phyloP scores from a whole-genome alignment of 2,888 invertebrate genomes.

The Nephrotoma flavescens region DNA sequence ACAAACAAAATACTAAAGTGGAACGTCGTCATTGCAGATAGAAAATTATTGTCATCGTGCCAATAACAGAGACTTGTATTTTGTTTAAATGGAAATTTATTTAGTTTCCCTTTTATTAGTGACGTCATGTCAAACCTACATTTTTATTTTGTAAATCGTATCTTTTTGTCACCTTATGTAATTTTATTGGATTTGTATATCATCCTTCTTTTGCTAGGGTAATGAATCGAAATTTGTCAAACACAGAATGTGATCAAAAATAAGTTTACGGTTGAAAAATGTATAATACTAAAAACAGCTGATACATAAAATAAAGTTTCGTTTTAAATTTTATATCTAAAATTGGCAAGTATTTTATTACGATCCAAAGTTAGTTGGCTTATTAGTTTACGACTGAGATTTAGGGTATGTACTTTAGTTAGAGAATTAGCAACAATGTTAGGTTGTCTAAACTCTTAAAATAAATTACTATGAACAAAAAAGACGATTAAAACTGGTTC shows the following conservation, averaged over 20 bases:
- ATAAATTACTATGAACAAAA: too few species aligned
- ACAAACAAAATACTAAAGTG: neutral
- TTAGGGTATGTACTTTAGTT: too few species aligned
- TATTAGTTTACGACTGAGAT: too few species aligned
- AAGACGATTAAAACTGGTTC: too few species aligned
- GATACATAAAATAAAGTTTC: too few species aligned
- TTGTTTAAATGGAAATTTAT: neutral
- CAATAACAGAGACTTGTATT: neutral
- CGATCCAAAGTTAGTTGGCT: too few species aligned
- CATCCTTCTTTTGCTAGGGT: neutral
- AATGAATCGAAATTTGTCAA: neutral
- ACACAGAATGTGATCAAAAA: neutral
- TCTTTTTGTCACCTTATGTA: neutral
- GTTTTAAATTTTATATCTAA: too few species aligned
- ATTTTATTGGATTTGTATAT: too few species aligned
- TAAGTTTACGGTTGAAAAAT: neutral
- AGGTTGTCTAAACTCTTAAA: too few species aligned
- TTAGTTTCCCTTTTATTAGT: neutral
- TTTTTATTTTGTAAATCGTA: neutral
- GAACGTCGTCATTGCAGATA: neutral
- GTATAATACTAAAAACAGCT: neutral
- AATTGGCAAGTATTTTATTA: too few species aligned
- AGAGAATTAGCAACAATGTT: too few species aligned
- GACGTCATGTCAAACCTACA: neutral
- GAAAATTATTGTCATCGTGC: neutral